These are phyloP conservation scores for Lagria hirta DNA, from an alignment of 2,888 invertebrate genomes.

Conservation along the genomic window DNA sequence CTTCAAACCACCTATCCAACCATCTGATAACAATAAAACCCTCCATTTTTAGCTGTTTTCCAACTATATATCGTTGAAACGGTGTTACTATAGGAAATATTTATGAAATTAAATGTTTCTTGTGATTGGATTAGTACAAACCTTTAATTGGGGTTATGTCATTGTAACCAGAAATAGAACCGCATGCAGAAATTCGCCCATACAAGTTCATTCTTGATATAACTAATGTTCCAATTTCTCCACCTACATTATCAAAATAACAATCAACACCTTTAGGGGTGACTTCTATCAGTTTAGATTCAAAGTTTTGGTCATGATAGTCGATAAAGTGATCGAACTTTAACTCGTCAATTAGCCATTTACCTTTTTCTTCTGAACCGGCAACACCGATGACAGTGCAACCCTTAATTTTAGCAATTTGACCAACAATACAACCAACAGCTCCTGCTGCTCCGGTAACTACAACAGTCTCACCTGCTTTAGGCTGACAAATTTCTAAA, in stretches of 20 bases:
- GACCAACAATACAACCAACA: slow-evolving; percentile 74
- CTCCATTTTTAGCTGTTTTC: slow-evolving; percentile 38
- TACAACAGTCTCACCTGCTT: slow-evolving; percentile 70
- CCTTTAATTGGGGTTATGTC: slow-evolving; percentile 39
- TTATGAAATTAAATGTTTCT: background rate
- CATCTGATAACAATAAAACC: slow-evolving; percentile 38
- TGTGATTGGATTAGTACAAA: slow-evolving; percentile 2
- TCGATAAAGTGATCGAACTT: slow-evolving; percentile 70
- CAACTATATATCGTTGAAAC: slow-evolving; percentile 20
- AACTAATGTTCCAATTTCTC: slow-evolving; percentile 64
- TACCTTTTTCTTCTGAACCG: slow-evolving; percentile 68
- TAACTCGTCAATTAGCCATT: slow-evolving; percentile 63
- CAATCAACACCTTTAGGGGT: slow-evolving; percentile 72
- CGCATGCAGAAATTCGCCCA: slow-evolving; percentile 68
- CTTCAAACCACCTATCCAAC: slow-evolving; percentile 62
- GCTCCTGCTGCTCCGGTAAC: slow-evolving; percentile 76
- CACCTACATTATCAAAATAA: slow-evolving; percentile 78
- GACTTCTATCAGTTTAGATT: slow-evolving; percentile 57
- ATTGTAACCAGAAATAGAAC: slow-evolving; percentile 68
- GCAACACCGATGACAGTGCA: slow-evolving; percentile 70
- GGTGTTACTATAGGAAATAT: no score
- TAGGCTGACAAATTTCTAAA: slow-evolving; percentile 67
- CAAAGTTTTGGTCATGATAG: slow-evolving; percentile 65
- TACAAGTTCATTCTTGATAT: slow-evolving; percentile 64
- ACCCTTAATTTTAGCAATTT: slow-evolving; percentile 72